phyloP scores from a whole-genome alignment of 92 coral and sea anemone species.

The Palythoa caribaeorum region DNA sequence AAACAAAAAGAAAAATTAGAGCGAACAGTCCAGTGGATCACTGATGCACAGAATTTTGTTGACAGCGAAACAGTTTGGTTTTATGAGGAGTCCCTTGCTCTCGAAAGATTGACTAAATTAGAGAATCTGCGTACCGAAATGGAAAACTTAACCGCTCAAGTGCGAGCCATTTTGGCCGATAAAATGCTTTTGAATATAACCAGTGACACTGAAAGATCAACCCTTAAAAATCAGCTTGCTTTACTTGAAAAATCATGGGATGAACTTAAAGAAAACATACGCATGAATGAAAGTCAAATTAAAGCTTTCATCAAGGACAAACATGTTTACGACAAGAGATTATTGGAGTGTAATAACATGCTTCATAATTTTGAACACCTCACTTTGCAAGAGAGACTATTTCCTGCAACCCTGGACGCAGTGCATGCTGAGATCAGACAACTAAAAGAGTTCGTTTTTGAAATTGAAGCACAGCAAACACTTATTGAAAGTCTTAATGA shows the following conservation, averaged over 20 bases:
- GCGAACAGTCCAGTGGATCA: constrained; percentile 61
- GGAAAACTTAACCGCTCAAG: constrained; percentile 21
- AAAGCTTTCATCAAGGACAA: constrained; percentile 18
- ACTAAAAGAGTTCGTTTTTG: constrained; percentile 33
- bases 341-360: constrained; percentile 17
- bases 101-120: not conserved
- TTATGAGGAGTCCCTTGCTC: constrained; percentile 19
- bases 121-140: constrained; percentile 1
- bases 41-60: constrained; percentile 49
- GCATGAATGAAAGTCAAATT: constrained; percentile 5
- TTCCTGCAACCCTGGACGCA: constrained; percentile 18
- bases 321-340: constrained; percentile 30
- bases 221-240: not conserved
- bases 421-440: constrained; percentile 31
- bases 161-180: constrained; percentile 13
- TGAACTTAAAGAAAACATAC: not conserved
- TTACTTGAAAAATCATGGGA: constrained; percentile 17
- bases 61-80: constrained; percentile 46
- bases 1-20: constrained; percentile 57
- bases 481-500: constrained; percentile 56
- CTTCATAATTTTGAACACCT: not conserved
- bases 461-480: constrained; percentile 53
- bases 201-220: not conserved
- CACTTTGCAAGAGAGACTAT: not conserved
- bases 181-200: not conserved